phyloP scores from a whole-genome alignment of 2,113 vertebrate genomes.

The Toxotes chatareus region DNA sequence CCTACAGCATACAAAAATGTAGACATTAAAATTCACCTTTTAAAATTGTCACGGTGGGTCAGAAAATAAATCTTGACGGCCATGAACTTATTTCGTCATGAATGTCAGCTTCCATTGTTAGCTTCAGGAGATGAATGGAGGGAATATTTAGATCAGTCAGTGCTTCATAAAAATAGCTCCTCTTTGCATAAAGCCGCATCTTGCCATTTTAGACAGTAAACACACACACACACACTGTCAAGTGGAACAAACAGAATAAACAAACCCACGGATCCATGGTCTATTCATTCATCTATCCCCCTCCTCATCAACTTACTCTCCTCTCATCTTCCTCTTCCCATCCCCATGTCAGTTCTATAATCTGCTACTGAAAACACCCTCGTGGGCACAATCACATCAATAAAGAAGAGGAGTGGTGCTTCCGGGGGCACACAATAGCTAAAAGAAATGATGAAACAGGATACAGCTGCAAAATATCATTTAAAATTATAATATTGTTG shows the following conservation, averaged over 20 bases:
- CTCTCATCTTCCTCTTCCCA: slow-evolving; percentile 8
- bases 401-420: neutral
- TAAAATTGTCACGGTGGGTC: neutral
- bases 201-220: slow-evolving; percentile 3
- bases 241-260: slow-evolving; percentile 34
- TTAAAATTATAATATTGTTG: too few relatives aligned
- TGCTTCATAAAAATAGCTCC: slow-evolving; percentile 13
- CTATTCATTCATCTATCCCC: slow-evolving; percentile 6
- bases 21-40: neutral
- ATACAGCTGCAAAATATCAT: neutral
- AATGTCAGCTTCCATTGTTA: neutral
- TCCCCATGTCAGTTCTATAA: neutral
- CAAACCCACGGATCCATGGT: neutral
- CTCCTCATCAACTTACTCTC: slow-evolving; percentile 39
- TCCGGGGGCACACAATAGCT: neutral
- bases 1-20: neutral
- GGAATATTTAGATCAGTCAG: slow-evolving; percentile 11
- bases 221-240: neutral
- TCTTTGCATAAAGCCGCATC: neutral
- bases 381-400: neutral
- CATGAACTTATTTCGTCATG: neutral
- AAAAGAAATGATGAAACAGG: neutral
- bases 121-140: neutral
- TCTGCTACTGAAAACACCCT: neutral
- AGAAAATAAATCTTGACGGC: neutral